Evolutionary conservation across 2,113 vertebrate genomes (phyloP), one percentile per base, ranked within the genome.

Genomic region (Callithrix jacchus): DNA sequence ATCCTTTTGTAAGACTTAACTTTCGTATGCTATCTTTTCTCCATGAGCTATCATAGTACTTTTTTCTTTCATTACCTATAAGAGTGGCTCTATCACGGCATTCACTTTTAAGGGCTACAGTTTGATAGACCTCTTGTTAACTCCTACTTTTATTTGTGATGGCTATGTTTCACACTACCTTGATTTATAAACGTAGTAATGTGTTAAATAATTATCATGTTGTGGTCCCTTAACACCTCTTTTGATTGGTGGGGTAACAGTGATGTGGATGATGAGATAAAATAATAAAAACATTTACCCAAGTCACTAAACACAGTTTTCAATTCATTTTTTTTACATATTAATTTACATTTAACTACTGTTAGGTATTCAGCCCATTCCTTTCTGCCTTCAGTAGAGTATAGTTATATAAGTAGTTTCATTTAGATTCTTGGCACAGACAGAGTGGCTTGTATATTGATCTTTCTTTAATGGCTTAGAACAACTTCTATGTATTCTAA

Each of bases 381-480:
- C 17, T 85, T 93, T 95, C 20, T 97, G 54, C 86, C 27, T 95
- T 84, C 21, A 37, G 47, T 88, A 92, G 88, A 90, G 64, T 84
- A 52, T 52, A 93, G 54, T 90, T 93, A 64, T 17, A 45, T 82
- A 89, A 84, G 40, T 93, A 91, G 68, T 64, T 52, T 92, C 20
- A 74, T 80, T 93, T 91, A 93, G 56, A 80, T 80, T 95, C 23
- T 92, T 81, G 95, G 61, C 68, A 91, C 32, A 80, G 58, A 91
- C 32, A 80, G 58, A 92, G 54, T 68, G 89, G 37, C 16, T n/a
- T 89, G 40, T 21, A 12, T 83, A 32, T 80, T 81, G 56, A 8
- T 84, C 56, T 96, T 96, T 88, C n/a, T 93, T 85, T 87, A 93
- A 64, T 93, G 90, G 64, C 71, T 93, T 96, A 11, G 73, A 88